Evolutionary conservation across 2,888 invertebrate species (phyloP), one percentile per base, ranked within the genome.

Genomic region (Drepana falcataria): DNA sequence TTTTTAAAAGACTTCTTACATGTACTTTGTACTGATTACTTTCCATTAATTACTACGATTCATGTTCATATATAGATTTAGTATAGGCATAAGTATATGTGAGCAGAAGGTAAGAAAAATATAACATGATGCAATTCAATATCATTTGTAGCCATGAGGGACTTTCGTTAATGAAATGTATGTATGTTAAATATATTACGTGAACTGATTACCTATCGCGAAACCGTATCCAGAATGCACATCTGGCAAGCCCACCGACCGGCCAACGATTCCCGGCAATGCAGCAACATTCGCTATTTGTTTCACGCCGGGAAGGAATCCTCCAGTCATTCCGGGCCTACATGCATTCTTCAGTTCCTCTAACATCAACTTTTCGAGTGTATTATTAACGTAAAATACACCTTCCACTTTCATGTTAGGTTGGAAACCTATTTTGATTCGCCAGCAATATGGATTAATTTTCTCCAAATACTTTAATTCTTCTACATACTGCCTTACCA

Each of bases 361-460:
- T 78, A 99, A 94, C 99, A 99, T 99, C 2, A 99, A 91, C 70
- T 95, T 95, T 83, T 99, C 99, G 66, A 99, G 91, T 4, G 94
- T 94, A 59, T 93, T 93, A 79, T 99, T 99, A 0, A 99, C 99
- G 84, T 98, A 99, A 86, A 99, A 99, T 37, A 97, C 91, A 33
- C 99, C 99, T 88, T 99, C 99, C 7, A 99, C 98, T 73, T 98
- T 98, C 99, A 99, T 99, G 75, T 99, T 99, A 0, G 99, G 98
- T 77, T 99, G 99, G 84, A 99, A 99, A 2, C 99, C 99, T 82
- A 97, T 99, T 77, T 99, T 99, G 61, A 99, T 99, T 75, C 93
- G 94, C 98, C 99, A 99, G 68, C 94, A 94, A 76, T 95, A 92
- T 9, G 95, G 93, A 70, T 93, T 95, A 2, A 98, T 92, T 85